Evolutionary conservation across 2,797 vertebrate species (phyloP).

Genomic region (Melopsittacus undulatus): DNA sequence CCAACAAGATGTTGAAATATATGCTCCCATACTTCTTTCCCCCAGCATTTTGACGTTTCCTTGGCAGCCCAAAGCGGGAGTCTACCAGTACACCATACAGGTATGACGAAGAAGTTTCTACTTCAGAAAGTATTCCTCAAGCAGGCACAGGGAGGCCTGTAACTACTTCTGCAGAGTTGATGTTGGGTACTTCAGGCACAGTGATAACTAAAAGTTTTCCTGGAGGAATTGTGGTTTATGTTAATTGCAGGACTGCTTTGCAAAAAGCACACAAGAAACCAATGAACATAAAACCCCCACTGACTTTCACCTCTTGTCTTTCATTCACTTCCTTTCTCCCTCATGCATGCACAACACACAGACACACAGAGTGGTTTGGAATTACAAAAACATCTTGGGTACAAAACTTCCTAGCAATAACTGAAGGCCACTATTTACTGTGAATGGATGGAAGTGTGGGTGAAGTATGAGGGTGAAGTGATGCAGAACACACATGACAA

Average conservation of each 20-base stretch:
- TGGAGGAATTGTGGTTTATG: not conserved
- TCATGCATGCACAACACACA: accelerated
- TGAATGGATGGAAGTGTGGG: not conserved
- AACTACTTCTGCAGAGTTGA: not conserved
- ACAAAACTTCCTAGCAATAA: not conserved
- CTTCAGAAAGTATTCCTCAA: not conserved
- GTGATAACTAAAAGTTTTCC: not conserved
- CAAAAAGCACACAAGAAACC: not conserved
- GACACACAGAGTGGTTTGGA: not conserved
- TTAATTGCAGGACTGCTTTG: not conserved
- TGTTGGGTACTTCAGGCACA: not conserved
- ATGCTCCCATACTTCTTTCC: conserved; percentile 87
- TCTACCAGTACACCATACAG: conserved; percentile 93
- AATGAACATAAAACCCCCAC: not conserved
- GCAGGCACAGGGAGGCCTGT: not conserved
- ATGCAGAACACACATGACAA: not conserved
- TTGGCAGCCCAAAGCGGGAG: conserved; percentile 92
- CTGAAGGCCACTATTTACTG: not conserved
- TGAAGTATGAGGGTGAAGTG: not conserved
- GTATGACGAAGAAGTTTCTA: conserved; percentile 64
- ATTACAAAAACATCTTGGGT: not conserved
- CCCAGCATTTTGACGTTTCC: conserved; percentile 93
- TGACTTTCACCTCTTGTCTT: not conserved
- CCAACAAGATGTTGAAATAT: conserved; percentile 95
- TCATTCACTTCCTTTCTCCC: not conserved